Base-by-base conservation (phyloP, 2,888 invertebrate genomes). In the Pilophorus perplexus region DNA sequence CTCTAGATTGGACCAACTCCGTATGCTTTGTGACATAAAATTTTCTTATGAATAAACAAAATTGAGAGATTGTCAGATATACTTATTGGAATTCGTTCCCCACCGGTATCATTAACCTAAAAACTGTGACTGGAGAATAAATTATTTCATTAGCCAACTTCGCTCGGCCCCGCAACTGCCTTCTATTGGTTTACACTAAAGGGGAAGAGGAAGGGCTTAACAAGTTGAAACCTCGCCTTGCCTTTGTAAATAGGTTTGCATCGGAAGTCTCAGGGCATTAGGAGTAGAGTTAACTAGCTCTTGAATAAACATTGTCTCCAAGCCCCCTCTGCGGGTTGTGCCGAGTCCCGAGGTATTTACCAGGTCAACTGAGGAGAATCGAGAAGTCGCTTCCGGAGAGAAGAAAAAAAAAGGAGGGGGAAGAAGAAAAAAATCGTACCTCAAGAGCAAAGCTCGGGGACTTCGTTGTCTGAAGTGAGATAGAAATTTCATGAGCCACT, bases 301-400 rank as follows among this genome's bases (percentile, higher is more conserved):
- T 62, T 62, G 62, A 62, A 62, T 62, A 62, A 62, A 62, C 62
- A 62, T 62, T 62, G 62, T 62, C 62, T 62, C 62, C 62, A 12
- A 33, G 6, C 33, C 33, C 33, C 33, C 12, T 33, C 33, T 8
- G 6, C 33, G 33, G 6, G 6, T 12, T 33, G 6, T 6, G 33
- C 12, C 12, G 6, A 8, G 6, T 8, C 33, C 33, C 12, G 12
- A 6, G 33, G 33, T 33, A 6, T 33, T 33, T 12, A 6, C 33
- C 12, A 8, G 6, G 33, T 33, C 33, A 8, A 6, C 33, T 33
- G 6, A 33, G 33, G 33, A 6, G 33, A 33, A 33, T 33, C 33
- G 12, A 33, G 12, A 33, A 33, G 33, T 33, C 33, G 12, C 33
- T 33, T 33, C 12, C 12, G 33, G 12, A 12, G 33, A 33, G 33